Evolutionary conservation across 1,140 invertebrate genomes (phyloP).

Genomic region (Drosophila seguyi): DNA sequence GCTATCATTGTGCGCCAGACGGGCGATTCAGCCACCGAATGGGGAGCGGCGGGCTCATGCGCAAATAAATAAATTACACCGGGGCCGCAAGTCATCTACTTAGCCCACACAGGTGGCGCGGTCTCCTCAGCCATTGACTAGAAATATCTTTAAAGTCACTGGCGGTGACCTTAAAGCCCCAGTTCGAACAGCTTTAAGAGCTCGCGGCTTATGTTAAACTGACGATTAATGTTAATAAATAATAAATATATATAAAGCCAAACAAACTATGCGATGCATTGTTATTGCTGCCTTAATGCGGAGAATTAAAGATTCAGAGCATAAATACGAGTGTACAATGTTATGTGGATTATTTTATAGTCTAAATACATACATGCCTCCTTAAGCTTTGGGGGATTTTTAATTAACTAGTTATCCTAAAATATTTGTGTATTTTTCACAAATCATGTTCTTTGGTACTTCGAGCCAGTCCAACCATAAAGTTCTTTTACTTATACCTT

Average conservation of each 20-base stretch:
- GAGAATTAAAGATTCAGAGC: neutral
- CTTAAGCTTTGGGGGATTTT: too few species aligned
- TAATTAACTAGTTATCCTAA: neutral
- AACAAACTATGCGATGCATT: neutral
- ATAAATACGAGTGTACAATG: neutral
- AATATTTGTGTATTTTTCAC: too few species aligned
- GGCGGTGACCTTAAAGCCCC: neutral
- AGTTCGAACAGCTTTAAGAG: neutral
- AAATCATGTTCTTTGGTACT: neutral
- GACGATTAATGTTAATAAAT: constrained; percentile 4
- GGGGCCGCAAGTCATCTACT: constrained; percentile 37
- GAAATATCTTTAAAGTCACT: neutral
- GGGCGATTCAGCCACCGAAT: constrained; percentile 47
- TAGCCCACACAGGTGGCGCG: constrained; percentile 16
- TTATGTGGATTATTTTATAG: neutral
- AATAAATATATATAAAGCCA: neutral
- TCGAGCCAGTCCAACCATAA: neutral
- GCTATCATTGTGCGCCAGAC: constrained; percentile 73
- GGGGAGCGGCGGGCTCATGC: constrained; percentile 61
- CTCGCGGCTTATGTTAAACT: neutral
- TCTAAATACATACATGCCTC: too few species aligned
- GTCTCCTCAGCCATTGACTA: neutral
- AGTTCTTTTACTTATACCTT: neutral
- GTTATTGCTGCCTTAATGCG: neutral
- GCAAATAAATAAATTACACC: constrained; percentile 74